Evolutionary conservation across 2,113 vertebrate genomes (phyloP).

Genomic region (Grammomys surdaster): DNA sequence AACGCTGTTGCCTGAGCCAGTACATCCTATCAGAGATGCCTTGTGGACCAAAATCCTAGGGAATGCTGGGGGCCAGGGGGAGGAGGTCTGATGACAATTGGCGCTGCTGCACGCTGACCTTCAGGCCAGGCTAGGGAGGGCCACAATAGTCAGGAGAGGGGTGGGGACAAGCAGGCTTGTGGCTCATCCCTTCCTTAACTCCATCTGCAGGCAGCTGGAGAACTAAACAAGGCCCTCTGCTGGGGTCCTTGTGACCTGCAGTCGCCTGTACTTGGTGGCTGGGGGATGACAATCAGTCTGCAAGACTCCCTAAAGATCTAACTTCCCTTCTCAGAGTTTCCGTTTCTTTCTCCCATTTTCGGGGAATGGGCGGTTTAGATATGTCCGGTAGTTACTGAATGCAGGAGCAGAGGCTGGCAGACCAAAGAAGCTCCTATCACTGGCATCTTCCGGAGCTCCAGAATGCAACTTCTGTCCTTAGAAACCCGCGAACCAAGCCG

Average conservation of each 20-base stretch:
- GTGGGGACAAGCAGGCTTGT: background rate
- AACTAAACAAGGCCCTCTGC: slow-evolving; percentile 65
- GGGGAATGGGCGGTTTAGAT: background rate
- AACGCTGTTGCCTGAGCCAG: background rate
- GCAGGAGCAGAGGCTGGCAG: background rate
- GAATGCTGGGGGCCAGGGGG: background rate
- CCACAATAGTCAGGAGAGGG: background rate
- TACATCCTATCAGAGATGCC: background rate
- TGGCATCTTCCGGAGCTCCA: background rate
- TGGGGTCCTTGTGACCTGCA: slow-evolving; percentile 48
- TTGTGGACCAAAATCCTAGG: background rate
- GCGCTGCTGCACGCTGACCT: background rate
- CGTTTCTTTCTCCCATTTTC: background rate
- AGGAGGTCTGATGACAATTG: background rate
- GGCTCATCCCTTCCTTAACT: background rate
- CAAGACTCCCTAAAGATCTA: background rate
- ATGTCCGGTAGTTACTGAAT: no score
- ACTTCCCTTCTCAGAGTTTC: background rate
- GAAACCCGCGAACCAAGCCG: background rate
- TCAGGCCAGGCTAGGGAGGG: background rate
- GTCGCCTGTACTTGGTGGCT: background rate
- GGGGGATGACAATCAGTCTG: background rate
- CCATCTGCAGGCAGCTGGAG: background rate
- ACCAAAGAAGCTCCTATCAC: slow-evolving; percentile 14
- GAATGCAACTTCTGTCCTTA: background rate